phyloP scores from a whole-genome alignment of 1,140 invertebrate species.

The Psix sp. region DNA sequence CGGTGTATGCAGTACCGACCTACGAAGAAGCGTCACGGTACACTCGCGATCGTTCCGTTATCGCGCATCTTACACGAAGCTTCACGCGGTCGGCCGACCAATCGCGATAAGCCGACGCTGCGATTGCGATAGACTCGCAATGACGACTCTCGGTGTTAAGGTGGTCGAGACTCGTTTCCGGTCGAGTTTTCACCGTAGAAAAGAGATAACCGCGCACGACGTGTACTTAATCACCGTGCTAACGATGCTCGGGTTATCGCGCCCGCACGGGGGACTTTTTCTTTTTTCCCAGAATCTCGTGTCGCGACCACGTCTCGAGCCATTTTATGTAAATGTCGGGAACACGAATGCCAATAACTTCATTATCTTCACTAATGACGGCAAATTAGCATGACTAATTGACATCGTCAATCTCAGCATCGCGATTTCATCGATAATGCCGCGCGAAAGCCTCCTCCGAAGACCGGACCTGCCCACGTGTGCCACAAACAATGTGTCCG shows the following conservation, averaged over 20 bases:
- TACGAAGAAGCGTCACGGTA: constrained; percentile 57
- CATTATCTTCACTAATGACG: constrained; percentile 70
- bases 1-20: constrained; percentile 33
- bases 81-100: constrained; percentile 56
- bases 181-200: constrained; percentile 41
- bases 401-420: constrained; percentile 56
- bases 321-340: constrained; percentile 72
- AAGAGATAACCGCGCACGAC: constrained; percentile 31
- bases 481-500: constrained; percentile 29
- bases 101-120: constrained; percentile 46
- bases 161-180: constrained; percentile 52
- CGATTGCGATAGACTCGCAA: constrained; percentile 46
- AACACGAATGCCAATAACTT: constrained; percentile 72
- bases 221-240: constrained; percentile 64
- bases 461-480: constrained; percentile 33
- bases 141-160: constrained; percentile 45
- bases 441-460: constrained; percentile 11
- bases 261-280: constrained; percentile 20
- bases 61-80: constrained; percentile 63
- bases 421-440: constrained; percentile 67
- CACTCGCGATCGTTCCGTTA: constrained; percentile 48
- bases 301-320: constrained; percentile 50
- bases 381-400: constrained; percentile 71
- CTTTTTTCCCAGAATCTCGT: constrained; percentile 10
- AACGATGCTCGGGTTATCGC: constrained; percentile 59